Percentiles rank a stretch among this genome's conserved stretches.
Evolutionary conservation across 1,140 invertebrate genomes (phyloP).

Genomic region (Metaphire vulgaris): DNA sequence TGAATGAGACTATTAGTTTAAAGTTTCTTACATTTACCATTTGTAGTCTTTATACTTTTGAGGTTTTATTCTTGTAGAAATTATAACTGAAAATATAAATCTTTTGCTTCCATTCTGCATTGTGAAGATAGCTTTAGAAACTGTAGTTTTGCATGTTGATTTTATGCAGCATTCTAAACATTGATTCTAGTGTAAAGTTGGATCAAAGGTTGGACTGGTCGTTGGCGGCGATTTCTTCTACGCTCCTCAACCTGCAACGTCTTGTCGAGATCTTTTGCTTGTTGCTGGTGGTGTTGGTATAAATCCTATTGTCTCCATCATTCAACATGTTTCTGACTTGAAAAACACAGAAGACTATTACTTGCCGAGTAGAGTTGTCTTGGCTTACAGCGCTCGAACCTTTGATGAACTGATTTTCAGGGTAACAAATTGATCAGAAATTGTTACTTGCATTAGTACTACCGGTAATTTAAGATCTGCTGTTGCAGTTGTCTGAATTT

Average conservation of each 20-base stretch:
- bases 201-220: slow-evolving; percentile 39
- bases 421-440: background rate
- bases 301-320: slow-evolving; percentile 50
- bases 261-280: slow-evolving; percentile 40
- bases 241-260: slow-evolving; percentile 33
- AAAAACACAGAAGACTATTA: background rate
- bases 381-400: background rate
- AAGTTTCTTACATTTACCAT: background rate
- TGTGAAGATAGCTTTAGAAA: background rate
- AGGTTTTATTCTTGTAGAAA: background rate
- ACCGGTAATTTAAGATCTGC: background rate
- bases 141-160: background rate
- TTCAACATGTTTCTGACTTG: slow-evolving; percentile 36
- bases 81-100: background rate
- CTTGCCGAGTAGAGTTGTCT: background rate
- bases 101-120: background rate
- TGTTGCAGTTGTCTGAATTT: background rate
- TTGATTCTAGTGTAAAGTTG: slow-evolving; percentile 41
- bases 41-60: background rate
- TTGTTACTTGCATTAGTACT: background rate
- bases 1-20: background rate
- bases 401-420: background rate
- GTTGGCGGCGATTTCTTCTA: slow-evolving; percentile 50
- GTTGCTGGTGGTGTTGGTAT: slow-evolving; percentile 53
- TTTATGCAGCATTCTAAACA: slow-evolving; percentile 11